These are phyloP conservation scores for Pseudococcus jackbeardsleyi DNA, from an alignment of 2,888 invertebrate species.

Conservation along the genomic window DNA sequence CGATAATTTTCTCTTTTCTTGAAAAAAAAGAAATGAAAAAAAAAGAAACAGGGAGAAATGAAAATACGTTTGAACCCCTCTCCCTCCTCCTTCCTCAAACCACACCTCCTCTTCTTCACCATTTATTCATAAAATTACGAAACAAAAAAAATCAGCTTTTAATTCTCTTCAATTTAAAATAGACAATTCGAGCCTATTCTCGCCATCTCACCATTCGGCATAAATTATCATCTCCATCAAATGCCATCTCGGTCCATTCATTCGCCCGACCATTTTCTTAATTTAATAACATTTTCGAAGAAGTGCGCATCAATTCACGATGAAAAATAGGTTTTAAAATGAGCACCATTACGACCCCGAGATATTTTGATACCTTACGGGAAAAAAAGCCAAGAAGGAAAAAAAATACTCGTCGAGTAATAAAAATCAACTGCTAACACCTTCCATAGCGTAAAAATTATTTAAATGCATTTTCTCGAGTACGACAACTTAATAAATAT, in stretches of 20 bases:
- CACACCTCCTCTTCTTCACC: no score
- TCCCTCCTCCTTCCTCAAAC: no score
- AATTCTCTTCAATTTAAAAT: no score
- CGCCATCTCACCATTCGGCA: background rate
- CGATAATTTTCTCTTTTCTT: no score
- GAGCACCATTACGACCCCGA: background rate
- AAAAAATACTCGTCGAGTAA: background rate
- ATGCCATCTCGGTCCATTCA: background rate
- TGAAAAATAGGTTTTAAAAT: background rate
- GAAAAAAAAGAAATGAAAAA: no score
- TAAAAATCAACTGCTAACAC: conserved; percentile 42
- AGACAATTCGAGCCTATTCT: background rate
- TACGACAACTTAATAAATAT: conserved; percentile 56
- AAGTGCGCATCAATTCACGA: background rate
- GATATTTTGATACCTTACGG: background rate
- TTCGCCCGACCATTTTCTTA: background rate
- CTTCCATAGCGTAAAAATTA: conserved; percentile 27
- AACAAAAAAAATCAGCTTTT: no score
- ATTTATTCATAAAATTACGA: no score
- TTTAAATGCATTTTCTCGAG: background rate
- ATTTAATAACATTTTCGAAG: conserved; percentile 16
- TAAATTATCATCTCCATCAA: background rate
- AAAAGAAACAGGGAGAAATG: no score
- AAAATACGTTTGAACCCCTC: no score
- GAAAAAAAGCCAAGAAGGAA: background rate